phyloP scores from a whole-genome alignment of 2,888 invertebrate species.

The Phaonia tiefii region DNA sequence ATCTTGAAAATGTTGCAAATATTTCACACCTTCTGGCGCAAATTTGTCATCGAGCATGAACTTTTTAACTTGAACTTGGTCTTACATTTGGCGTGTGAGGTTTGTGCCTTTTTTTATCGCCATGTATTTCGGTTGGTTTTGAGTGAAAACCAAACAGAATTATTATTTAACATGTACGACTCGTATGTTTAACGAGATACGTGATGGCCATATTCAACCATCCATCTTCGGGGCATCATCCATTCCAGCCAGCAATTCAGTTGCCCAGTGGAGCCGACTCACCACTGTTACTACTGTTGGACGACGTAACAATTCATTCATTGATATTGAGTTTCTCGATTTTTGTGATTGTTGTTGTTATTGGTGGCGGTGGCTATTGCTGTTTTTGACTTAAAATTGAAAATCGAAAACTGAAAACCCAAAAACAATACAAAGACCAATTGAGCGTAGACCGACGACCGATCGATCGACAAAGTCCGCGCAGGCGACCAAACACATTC shows the following conservation, averaged over 20 bases:
- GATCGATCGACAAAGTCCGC: constrained; percentile 5
- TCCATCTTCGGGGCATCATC: constrained; percentile 46
- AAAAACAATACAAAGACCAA: constrained; percentile 41
- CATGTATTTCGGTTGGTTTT: constrained; percentile 6
- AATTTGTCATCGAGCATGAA: constrained; percentile 60
- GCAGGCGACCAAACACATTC: constrained; percentile 60
- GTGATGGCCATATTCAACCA: constrained; percentile 70
- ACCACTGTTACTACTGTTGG: constrained; percentile 53
- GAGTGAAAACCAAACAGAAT: constrained; percentile 47
- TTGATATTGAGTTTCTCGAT: constrained; percentile 61
- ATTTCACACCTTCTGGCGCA: constrained; percentile 66
- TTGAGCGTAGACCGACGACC: not conserved
- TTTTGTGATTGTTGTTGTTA: not conserved
- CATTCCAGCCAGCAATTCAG: constrained; percentile 48
- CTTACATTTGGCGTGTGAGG: constrained; percentile 48
- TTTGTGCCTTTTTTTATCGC: constrained; percentile 3
- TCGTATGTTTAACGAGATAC: constrained; percentile 70
- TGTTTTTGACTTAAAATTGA: constrained; percentile 44
- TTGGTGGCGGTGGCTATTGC: constrained; percentile 34
- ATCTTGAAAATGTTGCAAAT: constrained; percentile 42
- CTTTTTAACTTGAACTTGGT: constrained; percentile 61
- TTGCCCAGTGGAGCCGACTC: constrained; percentile 25
- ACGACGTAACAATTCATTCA: constrained; percentile 57
- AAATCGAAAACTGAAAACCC: constrained; percentile 61
- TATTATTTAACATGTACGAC: constrained; percentile 71